phyloP scores from a whole-genome alignment of 1,140 invertebrate genomes.

The Gryllus bimaculatus region DNA sequence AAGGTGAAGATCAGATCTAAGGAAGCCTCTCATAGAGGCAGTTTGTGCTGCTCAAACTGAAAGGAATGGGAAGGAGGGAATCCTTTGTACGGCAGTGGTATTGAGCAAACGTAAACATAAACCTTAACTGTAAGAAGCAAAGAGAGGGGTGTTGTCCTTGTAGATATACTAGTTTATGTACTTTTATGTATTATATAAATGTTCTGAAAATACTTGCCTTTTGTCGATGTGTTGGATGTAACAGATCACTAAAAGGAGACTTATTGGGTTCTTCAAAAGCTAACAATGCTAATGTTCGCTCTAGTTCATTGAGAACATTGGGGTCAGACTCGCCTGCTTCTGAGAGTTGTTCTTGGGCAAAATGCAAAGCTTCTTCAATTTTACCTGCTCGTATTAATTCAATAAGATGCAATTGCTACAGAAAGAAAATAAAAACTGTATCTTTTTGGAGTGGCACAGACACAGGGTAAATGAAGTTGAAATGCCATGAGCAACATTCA shows the following conservation, averaged over 20 bases:
- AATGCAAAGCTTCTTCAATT: conserved; percentile 90
- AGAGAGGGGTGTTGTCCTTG: too few relatives aligned
- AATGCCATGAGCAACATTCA: too few relatives aligned
- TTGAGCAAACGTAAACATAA: too few relatives aligned
- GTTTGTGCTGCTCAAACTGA: too few relatives aligned
- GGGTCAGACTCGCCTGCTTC: conserved; percentile 87
- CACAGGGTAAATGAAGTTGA: not conserved
- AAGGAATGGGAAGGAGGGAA: too few relatives aligned
- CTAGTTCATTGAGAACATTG: conserved; percentile 61
- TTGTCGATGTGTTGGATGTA: conserved; percentile 86
- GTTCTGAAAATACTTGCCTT: conserved; percentile 52
- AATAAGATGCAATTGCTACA: conserved; percentile 86
- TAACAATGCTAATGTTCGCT: conserved; percentile 83
- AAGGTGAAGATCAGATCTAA: too few relatives aligned
- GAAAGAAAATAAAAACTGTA: conserved; percentile 12
- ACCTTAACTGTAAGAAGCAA: too few relatives aligned
- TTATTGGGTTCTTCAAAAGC: conserved; percentile 94
- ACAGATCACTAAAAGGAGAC: conserved; percentile 89
- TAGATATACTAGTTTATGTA: too few relatives aligned
- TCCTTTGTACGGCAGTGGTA: too few relatives aligned
- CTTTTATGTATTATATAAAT: not conserved
- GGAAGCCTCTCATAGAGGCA: too few relatives aligned
- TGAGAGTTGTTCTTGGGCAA: conserved; percentile 84
- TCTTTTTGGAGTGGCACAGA: not conserved
- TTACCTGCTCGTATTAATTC: conserved; percentile 83